Percentiles rank a stretch among this genome's conserved stretches.
These are phyloP conservation scores for Thera obeliscata DNA, from an alignment of 2,888 invertebrate species.

Conservation along the genomic window DNA sequence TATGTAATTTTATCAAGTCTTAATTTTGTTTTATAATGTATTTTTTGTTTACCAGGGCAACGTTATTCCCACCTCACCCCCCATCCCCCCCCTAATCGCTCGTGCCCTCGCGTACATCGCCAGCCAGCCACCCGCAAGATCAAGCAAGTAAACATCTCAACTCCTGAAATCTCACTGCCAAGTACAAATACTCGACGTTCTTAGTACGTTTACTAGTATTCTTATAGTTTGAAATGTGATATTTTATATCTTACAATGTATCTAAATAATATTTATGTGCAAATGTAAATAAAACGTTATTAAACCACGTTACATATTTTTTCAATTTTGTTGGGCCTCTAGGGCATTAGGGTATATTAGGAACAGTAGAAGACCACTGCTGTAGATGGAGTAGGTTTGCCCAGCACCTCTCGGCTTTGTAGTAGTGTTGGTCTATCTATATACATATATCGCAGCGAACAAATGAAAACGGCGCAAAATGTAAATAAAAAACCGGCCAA, in stretches of 20 bases:
- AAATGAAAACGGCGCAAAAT: too few relatives aligned
- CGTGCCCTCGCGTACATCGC: conserved; percentile 69
- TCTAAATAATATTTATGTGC: conserved; percentile 43
- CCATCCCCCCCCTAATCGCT: conserved; percentile 76
- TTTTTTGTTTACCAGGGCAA: conserved; percentile 57
- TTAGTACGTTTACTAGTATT: conserved; percentile 39
- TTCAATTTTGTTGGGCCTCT: not conserved
- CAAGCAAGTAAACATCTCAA: conserved; percentile 46
- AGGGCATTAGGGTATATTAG: too few relatives aligned
- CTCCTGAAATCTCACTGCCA: conserved; percentile 33
- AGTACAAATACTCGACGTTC: conserved; percentile 36
- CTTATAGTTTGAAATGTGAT: conserved; percentile 50
- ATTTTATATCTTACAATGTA: conserved; percentile 42
- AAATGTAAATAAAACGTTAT: conserved; percentile 46
- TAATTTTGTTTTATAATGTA: not conserved
- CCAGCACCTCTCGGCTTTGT: too few relatives aligned
- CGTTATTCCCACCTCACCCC: conserved; percentile 77
- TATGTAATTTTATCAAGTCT: too few relatives aligned
- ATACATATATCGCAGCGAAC: too few relatives aligned
- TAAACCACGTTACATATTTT: conserved; percentile 18
- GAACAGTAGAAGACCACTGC: too few relatives aligned
- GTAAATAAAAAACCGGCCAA: too few relatives aligned
- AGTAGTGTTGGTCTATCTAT: too few relatives aligned
- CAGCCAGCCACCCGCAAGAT: conserved; percentile 28
- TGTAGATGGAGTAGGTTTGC: too few relatives aligned